Percentiles rank a stretch among this genome's conserved stretches.
These are phyloP conservation scores for Creontiades dilutus DNA, from an alignment of 2,888 invertebrate species.

Conservation along the genomic window DNA sequence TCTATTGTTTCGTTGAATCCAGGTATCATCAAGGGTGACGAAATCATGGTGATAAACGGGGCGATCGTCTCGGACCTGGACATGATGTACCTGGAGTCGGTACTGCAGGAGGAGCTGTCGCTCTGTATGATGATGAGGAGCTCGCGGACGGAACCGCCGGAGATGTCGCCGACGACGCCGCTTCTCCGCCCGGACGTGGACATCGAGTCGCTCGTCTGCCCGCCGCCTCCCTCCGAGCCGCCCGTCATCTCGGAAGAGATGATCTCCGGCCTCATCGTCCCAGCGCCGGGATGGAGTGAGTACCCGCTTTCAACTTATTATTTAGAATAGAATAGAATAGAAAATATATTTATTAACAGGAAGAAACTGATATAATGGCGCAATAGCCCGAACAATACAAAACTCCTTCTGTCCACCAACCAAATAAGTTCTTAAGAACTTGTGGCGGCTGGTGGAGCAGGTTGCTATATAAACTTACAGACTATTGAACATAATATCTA, in stretches of 20 bases:
- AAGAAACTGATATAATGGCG: too few relatives aligned
- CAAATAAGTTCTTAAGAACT: too few relatives aligned
- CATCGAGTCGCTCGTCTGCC: constrained; percentile 96
- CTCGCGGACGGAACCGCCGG: constrained; percentile 82
- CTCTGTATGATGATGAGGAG: constrained; percentile 97
- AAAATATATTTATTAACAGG: too few relatives aligned
- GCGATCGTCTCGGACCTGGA: constrained; percentile 98
- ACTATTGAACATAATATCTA: too few relatives aligned
- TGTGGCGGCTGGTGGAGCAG: too few relatives aligned
- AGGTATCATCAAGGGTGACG: constrained; percentile 98
- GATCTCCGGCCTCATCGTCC: constrained; percentile 97
- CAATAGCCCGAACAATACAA: too few relatives aligned
- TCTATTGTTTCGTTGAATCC: constrained; percentile 74
- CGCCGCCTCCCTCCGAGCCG: constrained; percentile 96
- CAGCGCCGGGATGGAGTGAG: constrained; percentile 92
- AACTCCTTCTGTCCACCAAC: too few relatives aligned
- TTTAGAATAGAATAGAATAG: too few relatives aligned
- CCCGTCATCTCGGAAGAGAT: constrained; percentile 96
- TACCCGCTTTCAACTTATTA: constrained; percentile 14
- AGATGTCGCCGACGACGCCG: constrained; percentile 80
- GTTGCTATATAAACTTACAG: too few relatives aligned
- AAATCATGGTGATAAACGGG: constrained; percentile 99
- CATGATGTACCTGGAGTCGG: constrained; percentile 99
- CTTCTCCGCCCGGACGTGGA: constrained; percentile 92
- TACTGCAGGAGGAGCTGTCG: constrained; percentile 95